These are phyloP conservation scores for Lottia gigantea DNA, from an alignment of 2,888 invertebrate genomes.

Conservation along the genomic window DNA sequence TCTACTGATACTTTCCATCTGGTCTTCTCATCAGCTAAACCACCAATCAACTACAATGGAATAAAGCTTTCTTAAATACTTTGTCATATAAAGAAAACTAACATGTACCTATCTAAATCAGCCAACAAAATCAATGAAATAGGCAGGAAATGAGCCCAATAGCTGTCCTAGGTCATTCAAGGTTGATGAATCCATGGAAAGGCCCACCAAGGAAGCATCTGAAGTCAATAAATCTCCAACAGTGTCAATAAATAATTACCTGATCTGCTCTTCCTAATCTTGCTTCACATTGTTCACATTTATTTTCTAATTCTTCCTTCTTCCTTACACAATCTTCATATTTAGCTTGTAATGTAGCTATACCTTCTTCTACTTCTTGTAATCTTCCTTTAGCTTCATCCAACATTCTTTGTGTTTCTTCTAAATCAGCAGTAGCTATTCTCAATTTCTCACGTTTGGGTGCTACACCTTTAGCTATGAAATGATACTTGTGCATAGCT, in stretches of 20 bases:
- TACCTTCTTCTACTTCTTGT: conserved; percentile 66
- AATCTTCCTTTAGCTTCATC: conserved; percentile 64
- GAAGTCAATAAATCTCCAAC: too few relatives aligned
- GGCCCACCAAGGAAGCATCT: too few relatives aligned
- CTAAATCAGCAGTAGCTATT: conserved; percentile 65
- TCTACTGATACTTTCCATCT: conserved; percentile 68
- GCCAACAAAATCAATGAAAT: conserved; percentile 2
- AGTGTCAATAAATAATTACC: conserved; percentile 40
- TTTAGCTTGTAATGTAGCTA: conserved; percentile 66
- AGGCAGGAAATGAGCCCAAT: too few relatives aligned
- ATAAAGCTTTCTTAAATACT: background rate
- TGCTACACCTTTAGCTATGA: conserved; percentile 67
- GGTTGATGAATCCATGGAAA: too few relatives aligned
- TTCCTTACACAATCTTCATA: conserved; percentile 68
- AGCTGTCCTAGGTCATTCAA: background rate
- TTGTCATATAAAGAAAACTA: background rate
- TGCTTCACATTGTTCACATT: conserved; percentile 66
- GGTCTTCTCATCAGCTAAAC: conserved; percentile 69
- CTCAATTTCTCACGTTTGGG: conserved; percentile 67
- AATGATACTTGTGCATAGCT: conserved; percentile 70
- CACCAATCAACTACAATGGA: conserved; percentile 62
- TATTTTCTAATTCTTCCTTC: conserved; percentile 68
- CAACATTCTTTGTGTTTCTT: conserved; percentile 63
- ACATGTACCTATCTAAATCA: too few relatives aligned
- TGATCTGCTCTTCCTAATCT: conserved; percentile 68